Conservation (phyloP, 2,797 vertebrate species). For the Sandelia bainsii region DNA sequence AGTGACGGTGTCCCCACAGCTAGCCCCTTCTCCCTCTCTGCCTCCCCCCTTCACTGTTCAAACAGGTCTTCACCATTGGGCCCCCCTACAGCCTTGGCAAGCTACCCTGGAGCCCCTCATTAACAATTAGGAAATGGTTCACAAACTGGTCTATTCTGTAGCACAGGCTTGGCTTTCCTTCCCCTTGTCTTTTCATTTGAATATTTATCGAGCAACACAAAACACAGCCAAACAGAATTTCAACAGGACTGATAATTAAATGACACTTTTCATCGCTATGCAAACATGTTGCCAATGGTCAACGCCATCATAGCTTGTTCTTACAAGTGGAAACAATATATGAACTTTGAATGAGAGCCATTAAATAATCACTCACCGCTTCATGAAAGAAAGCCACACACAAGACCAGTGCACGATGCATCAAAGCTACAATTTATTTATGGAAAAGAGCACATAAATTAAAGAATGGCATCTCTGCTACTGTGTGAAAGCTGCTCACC, state of each 20-base stretch:
- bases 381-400: slow-evolving; percentile 1
- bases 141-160: slow-evolving; percentile 87
- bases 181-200: slow-evolving; percentile 83
- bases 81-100: slow-evolving; percentile 77
- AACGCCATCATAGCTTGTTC: neutral
- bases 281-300: slow-evolving; percentile 15
- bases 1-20: slow-evolving; percentile 73
- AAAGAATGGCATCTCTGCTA: neutral
- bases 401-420: neutral
- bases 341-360: slow-evolving; percentile 9
- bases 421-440: slow-evolving; percentile 2
- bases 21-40: slow-evolving; percentile 71
- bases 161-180: slow-evolving; percentile 84
- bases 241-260: slow-evolving; percentile 49
- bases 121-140: slow-evolving; percentile 93
- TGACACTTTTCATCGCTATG: slow-evolving; percentile 48
- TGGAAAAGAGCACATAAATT: neutral
- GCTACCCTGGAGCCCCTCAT: slow-evolving; percentile 79
- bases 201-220: slow-evolving; percentile 85
- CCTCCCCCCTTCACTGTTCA: slow-evolving; percentile 53
- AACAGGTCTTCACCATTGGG: slow-evolving; percentile 71
- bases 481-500: neutral
- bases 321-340: slow-evolving; percentile 25
- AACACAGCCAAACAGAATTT: slow-evolving; percentile 66
- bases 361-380: neutral